Evolutionary conservation across 1,140 invertebrate species (phyloP), one percentile per base, ranked within the genome.

Genomic region (Tetramorium alpestre): DNA sequence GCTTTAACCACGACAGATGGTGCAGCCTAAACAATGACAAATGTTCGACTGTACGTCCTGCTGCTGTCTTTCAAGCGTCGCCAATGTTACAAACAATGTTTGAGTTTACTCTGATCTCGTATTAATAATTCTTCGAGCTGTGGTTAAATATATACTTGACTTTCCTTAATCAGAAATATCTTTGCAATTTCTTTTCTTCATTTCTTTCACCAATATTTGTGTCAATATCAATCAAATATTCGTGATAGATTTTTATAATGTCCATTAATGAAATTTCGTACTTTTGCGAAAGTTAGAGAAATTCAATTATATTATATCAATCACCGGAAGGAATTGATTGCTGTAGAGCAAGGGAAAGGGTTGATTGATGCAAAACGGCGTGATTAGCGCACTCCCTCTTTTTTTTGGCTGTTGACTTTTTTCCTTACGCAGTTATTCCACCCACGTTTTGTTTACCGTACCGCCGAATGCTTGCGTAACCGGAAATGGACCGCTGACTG

Each of bases 381-480:
- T 47, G 22, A 54, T 85, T 85, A 76, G 22, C n/a, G 16, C 33
- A 18, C 58, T 18, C 10, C 56, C 10, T 44, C 10, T 6, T 18
- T 44, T 60, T 82, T 75, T 38, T 38, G 7, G 62, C 41, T 56
- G 62, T 72, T 49, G 60, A 4, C 22, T 38, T 49, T 81, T 81
- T 60, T 47, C 38, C 33, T 67, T 41, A n/a, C 13, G 33, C 18
- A 64, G 58, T 85, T 78, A 87, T 85, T 89, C 81, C 58, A 72
- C 44, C 62, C 89, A 76, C 65, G 88, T 89, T 60, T 80, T 87
- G 69, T 90, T 87, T 90, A 65, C 78, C 81, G 54, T 38, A 84
- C 86, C 38, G 13, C 64, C 65, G 25, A 84, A 58, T 67, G 70
- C 28, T 81, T 87, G 51, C 65, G 77, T 62, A 70, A 77, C 58